Conservation (phyloP, 2,797 vertebrate genomes). For the Rachycentron canadum region DNA sequence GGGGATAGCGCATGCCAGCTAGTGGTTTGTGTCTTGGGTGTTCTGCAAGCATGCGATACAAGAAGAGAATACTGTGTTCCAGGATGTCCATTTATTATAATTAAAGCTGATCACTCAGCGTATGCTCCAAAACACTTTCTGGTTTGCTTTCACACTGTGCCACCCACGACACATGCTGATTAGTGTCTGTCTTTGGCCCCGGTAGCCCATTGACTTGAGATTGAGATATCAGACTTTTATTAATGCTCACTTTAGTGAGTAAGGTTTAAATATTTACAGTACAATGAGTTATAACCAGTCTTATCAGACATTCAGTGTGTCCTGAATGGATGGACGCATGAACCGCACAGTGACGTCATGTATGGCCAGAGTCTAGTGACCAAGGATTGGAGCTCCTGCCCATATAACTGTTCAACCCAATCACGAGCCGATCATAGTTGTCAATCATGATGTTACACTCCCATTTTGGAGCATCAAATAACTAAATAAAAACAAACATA, state of each 20-base stretch:
- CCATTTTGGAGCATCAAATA: neutral
- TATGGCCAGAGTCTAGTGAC: too few relatives aligned
- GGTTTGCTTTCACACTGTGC: conserved; percentile 26
- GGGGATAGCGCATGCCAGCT: conserved; percentile 28
- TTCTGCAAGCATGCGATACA: conserved; percentile 28
- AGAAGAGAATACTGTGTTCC: conserved; percentile 23
- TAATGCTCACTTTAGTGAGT: neutral
- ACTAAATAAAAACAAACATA: neutral
- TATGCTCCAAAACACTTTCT: conserved; percentile 10
- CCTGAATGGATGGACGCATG: neutral
- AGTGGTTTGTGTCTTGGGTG: conserved; percentile 45
- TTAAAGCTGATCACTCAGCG: conserved; percentile 29
- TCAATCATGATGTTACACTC: too few relatives aligned
- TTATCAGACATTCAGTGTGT: neutral
- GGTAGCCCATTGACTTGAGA: neutral
- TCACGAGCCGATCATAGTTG: too few relatives aligned
- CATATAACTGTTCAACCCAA: too few relatives aligned
- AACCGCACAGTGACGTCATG: too few relatives aligned
- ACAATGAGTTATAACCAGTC: neutral
- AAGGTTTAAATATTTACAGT: neutral
- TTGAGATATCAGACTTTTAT: conserved; percentile 21
- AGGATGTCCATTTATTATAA: conserved; percentile 47
- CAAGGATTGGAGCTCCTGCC: too few relatives aligned
- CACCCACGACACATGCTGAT: conserved; percentile 40
- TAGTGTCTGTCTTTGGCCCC: conserved; percentile 11